Conservation (phyloP, 1,140 invertebrate genomes). For the Trachymyrmex septentrionalis region DNA sequence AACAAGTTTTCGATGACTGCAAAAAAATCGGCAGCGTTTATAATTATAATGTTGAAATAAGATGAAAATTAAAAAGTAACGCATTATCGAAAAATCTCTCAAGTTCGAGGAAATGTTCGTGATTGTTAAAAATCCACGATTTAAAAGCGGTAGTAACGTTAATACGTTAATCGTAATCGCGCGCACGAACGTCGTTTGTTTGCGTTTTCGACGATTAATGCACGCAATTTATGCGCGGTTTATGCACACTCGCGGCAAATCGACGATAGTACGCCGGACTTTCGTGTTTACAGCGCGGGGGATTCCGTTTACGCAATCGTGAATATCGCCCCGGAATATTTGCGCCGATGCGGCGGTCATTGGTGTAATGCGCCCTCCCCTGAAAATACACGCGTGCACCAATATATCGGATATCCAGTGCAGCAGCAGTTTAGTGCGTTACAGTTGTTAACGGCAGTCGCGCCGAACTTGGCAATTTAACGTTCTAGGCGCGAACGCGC, state of each 20-base stretch:
- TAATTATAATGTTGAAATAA: not conserved
- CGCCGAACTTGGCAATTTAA: slow-evolving; percentile 59
- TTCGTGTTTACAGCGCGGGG: slow-evolving; percentile 35
- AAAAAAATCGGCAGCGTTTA: not conserved
- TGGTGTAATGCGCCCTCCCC: not conserved
- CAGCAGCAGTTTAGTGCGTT: not conserved
- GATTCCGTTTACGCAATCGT: slow-evolving; percentile 6
- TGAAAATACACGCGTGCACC: slow-evolving; percentile 13
- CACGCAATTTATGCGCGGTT: slow-evolving; percentile 14
- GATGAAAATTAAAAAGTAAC: not conserved
- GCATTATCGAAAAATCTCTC: not conserved
- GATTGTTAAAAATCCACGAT: not conserved
- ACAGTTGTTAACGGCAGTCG: slow-evolving; percentile 29
- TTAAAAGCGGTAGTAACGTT: not conserved
- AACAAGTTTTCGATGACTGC: not conserved
- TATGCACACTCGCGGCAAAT: slow-evolving; percentile 37
- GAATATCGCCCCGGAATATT: slow-evolving; percentile 33
- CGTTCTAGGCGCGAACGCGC: slow-evolving; percentile 52
- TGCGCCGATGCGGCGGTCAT: slow-evolving; percentile 7
- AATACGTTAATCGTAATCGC: slow-evolving; percentile 35
- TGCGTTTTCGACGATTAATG: slow-evolving; percentile 28
- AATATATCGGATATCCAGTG: slow-evolving; percentile 26
- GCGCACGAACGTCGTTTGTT: not conserved
- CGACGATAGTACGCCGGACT: slow-evolving; percentile 28
- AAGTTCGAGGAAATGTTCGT: not conserved